Percentiles rank a stretch among this genome's conserved stretches.
These are phyloP conservation scores for Thamnophis sirtalis DNA, from an alignment of 2,113 vertebrate genomes.

Conservation along the genomic window DNA sequence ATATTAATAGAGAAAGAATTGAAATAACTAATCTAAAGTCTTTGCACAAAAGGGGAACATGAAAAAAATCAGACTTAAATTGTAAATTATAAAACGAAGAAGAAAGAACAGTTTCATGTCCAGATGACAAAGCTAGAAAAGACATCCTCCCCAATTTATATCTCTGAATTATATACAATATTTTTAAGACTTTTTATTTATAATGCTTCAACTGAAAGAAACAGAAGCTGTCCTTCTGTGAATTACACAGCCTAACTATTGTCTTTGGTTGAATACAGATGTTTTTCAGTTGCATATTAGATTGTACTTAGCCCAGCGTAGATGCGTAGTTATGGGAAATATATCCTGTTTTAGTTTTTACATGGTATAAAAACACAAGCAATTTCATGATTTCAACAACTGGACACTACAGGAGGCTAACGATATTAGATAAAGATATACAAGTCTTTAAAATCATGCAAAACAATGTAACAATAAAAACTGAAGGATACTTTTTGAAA, in stretches of 20 bases:
- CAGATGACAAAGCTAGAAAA: constrained; percentile 8
- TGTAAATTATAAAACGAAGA: constrained; percentile 22
- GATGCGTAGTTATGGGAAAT: not conserved
- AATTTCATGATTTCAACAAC: not conserved
- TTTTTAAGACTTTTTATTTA: not conserved
- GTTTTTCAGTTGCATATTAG: not conserved
- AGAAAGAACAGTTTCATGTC: constrained; percentile 21
- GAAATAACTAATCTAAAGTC: constrained; percentile 34
- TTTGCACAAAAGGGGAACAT: constrained; percentile 26
- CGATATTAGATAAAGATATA: not conserved
- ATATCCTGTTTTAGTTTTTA: not conserved
- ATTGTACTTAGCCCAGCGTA: not conserved
- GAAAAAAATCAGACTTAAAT: constrained; percentile 4
- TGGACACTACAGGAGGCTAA: not conserved
- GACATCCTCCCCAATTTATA: not conserved
- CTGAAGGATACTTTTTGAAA: not conserved
- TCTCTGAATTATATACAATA: not conserved
- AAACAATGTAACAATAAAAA: not conserved
- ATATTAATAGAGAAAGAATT: constrained; percentile 25
- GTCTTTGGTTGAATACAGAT: not conserved
- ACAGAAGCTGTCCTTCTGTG: not conserved
- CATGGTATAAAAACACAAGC: not conserved
- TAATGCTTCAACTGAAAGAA: not conserved
- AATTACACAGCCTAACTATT: not conserved
- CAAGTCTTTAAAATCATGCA: not conserved